These are phyloP conservation scores for Kryptolebias ocellatus DNA, from an alignment of 2,797 vertebrate genomes.

Conservation along the genomic window DNA sequence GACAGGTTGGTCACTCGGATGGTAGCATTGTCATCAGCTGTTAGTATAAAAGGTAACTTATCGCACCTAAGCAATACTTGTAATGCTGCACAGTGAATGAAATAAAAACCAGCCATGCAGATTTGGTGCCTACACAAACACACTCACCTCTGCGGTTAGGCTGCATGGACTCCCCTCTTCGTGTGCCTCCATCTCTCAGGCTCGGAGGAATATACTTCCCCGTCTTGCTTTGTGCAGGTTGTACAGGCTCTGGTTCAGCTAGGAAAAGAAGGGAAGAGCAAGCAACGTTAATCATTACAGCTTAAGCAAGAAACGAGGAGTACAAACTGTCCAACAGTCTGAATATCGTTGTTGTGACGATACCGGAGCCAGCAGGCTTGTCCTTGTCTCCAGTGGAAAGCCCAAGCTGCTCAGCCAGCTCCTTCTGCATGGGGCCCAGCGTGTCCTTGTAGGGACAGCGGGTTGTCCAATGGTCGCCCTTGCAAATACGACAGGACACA, in stretches of 20 bases:
- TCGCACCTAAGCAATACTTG: not conserved
- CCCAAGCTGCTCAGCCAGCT: constrained; percentile 94
- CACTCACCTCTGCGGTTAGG: constrained; percentile 90
- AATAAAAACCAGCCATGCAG: fast-evolving
- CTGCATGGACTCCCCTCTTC: constrained; percentile 96
- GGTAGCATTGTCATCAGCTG: constrained; percentile 96
- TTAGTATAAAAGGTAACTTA: not conserved
- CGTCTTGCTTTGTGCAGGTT: constrained; percentile 90
- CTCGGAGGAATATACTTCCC: constrained; percentile 96
- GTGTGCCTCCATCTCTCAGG: constrained; percentile 89
- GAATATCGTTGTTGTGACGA: not conserved
- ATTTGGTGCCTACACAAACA: not conserved
- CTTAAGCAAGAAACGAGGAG: not conserved
- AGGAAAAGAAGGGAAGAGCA: not conserved
- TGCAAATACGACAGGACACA: constrained; percentile 96
- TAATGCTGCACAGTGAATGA: not conserved
- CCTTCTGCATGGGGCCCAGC: constrained; percentile 97
- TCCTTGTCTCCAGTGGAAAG: constrained; percentile 93
- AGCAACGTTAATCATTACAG: not conserved
- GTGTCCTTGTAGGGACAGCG: constrained; percentile 98
- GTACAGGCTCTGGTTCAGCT: constrained; percentile 89
- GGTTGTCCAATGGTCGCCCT: constrained; percentile 98
- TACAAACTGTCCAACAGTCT: not conserved
- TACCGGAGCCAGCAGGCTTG: constrained; percentile 85
- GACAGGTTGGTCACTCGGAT: constrained; percentile 98